Conservation (phyloP, 2,113 vertebrate species). For the Nanger granti region DNA sequence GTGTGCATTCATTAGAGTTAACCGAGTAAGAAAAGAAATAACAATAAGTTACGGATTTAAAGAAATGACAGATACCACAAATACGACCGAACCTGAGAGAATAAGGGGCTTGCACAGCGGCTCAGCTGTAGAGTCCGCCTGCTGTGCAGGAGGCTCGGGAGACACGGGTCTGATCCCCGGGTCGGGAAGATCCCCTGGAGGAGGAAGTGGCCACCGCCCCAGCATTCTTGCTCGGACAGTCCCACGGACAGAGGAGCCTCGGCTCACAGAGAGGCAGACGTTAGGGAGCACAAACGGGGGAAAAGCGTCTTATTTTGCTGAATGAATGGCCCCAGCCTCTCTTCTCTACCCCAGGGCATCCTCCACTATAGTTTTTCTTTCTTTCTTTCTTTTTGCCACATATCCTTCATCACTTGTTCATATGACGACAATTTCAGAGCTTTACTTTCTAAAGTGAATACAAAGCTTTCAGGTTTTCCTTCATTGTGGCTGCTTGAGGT, state of each 20-base stretch:
- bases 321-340: background rate
- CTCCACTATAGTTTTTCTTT: background rate
- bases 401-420: background rate
- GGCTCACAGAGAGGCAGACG: background rate
- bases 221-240: background rate
- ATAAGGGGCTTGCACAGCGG: fast-evolving
- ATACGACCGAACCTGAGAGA: fast-evolving
- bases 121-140: background rate
- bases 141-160: fast-evolving
- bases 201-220: background rate
- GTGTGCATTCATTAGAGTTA: background rate
- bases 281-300: fast-evolving
- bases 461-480: background rate
- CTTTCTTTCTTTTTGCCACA: background rate
- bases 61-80: background rate
- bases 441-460: background rate
- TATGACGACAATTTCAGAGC: background rate
- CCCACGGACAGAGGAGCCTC: background rate
- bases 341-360: background rate
- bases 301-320: background rate
- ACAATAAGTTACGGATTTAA: background rate
- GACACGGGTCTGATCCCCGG: background rate
- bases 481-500: background rate
- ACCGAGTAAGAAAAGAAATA: background rate
- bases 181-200: background rate